Conservation (phyloP, 2,113 vertebrate species). For the Gracilinanus agilis region DNA sequence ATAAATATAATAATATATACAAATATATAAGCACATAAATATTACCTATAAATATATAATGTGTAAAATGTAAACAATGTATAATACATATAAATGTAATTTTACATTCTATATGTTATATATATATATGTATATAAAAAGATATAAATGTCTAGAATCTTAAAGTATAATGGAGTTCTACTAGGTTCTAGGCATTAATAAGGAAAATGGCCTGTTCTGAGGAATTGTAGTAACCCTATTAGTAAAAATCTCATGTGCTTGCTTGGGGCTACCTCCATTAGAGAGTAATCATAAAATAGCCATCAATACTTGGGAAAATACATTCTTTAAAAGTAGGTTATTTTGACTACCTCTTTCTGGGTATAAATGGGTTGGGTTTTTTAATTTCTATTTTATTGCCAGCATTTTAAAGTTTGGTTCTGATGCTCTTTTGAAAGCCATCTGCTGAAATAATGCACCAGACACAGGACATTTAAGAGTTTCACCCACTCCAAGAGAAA, state of each 20-base stretch:
- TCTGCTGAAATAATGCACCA: conserved; percentile 35
- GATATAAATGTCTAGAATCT: too few relatives aligned
- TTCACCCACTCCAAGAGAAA: neutral
- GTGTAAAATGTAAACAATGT: too few relatives aligned
- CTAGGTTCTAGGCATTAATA: conserved; percentile 13
- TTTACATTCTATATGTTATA: too few relatives aligned
- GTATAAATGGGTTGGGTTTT: conserved; percentile 17
- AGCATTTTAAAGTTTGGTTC: conserved; percentile 53
- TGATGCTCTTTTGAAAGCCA: conserved; percentile 41
- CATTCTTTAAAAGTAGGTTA: neutral
- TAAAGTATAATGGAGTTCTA: neutral
- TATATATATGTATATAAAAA: too few relatives aligned
- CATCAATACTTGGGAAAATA: neutral
- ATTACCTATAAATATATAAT: too few relatives aligned
- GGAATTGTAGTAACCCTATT: conserved; percentile 2
- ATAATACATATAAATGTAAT: too few relatives aligned
- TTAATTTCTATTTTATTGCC: conserved; percentile 57
- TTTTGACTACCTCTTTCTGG: neutral
- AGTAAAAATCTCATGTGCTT: neutral
- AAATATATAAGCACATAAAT: too few relatives aligned
- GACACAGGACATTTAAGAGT: conserved; percentile 36
- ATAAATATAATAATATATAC: too few relatives aligned
- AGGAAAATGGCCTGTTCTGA: conserved; percentile 36
- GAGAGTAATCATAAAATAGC: conserved; percentile 24
- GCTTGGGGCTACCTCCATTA: conserved; percentile 37